These are phyloP conservation scores for Diacarnus erythraeanus DNA, from an alignment of 37 sponge, comb jelly and placozoan genomes.

Conservation along the genomic window DNA sequence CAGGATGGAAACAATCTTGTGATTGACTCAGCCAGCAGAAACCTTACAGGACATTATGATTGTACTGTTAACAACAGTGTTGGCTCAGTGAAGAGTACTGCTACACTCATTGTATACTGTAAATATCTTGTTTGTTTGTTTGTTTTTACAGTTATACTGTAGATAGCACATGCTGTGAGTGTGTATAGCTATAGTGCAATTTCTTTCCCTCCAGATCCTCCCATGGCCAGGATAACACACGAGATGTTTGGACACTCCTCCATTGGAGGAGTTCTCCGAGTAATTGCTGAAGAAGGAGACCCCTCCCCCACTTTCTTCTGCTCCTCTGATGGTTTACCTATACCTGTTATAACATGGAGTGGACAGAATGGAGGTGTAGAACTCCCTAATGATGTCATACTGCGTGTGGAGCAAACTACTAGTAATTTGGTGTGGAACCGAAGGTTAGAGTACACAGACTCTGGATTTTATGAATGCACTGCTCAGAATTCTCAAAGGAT, in stretches of 20 bases:
- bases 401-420: too few relatives aligned
- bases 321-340: conserved; percentile 8
- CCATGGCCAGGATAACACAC: not conserved
- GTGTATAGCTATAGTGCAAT: too few relatives aligned
- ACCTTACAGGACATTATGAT: conserved; percentile 4
- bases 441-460: conserved; percentile 13
- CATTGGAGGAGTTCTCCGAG: not conserved
- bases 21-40: not conserved
- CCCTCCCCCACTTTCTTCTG: conserved; percentile 24
- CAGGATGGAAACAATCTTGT: conserved; percentile 1
- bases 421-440: conserved; percentile 29
- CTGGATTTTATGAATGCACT: conserved; percentile 9
- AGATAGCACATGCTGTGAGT: too few relatives aligned
- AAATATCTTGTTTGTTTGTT: too few relatives aligned
- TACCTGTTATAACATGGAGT: conserved; percentile 15
- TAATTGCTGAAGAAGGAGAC: not conserved
- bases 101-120: conserved; percentile 4
- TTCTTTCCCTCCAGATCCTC: conserved; percentile 29
- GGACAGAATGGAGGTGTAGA: not conserved
- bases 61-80: conserved; percentile 14
- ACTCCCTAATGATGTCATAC: conserved; percentile 2
- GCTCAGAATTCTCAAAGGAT: conserved; percentile 2
- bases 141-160: too few relatives aligned
- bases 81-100: not conserved
- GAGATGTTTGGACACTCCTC: too few relatives aligned